Evolutionary conservation across 2,888 invertebrate genomes (phyloP).

Genomic region (Calameuta filiformis): DNA sequence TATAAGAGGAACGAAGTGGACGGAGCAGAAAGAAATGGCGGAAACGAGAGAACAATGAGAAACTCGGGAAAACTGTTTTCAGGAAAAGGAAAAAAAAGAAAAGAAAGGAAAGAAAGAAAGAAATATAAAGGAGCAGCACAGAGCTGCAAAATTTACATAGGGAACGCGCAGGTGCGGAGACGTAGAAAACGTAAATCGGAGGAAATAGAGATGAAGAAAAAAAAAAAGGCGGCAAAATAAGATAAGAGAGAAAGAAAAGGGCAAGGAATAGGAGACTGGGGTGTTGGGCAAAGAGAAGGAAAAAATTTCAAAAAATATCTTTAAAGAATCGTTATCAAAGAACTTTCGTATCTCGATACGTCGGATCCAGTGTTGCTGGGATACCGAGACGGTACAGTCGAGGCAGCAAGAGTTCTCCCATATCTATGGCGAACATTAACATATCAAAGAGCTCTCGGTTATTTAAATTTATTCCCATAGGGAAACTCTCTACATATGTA

Average conservation of each 20-base stretch:
- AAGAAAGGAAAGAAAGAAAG: constrained; percentile 19
- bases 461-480: constrained; percentile 59
- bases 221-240: constrained; percentile 7
- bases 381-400: constrained; percentile 35
- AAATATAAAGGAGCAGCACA: constrained; percentile 5
- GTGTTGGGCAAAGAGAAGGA: constrained; percentile 3
- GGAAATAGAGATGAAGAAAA: neutral
- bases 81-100: constrained; percentile 19
- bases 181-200: constrained; percentile 40
- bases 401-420: neutral
- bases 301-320: constrained; percentile 16
- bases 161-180: constrained; percentile 25
- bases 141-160: no score
- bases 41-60: constrained; percentile 1
- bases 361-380: constrained; percentile 29
- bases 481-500: constrained; percentile 16
- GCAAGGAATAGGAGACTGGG: constrained; percentile 2
- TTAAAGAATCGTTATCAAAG: constrained; percentile 48
- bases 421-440: constrained; percentile 43
- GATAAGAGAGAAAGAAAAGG: constrained; percentile 10
- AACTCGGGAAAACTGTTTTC: neutral
- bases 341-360: constrained; percentile 32
- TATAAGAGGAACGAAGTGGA: neutral
- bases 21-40: constrained; percentile 6
- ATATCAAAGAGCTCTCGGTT: constrained; percentile 59